phyloP scores from a whole-genome alignment of 2,888 invertebrate species.

The Stenchaetothrips biformis region DNA sequence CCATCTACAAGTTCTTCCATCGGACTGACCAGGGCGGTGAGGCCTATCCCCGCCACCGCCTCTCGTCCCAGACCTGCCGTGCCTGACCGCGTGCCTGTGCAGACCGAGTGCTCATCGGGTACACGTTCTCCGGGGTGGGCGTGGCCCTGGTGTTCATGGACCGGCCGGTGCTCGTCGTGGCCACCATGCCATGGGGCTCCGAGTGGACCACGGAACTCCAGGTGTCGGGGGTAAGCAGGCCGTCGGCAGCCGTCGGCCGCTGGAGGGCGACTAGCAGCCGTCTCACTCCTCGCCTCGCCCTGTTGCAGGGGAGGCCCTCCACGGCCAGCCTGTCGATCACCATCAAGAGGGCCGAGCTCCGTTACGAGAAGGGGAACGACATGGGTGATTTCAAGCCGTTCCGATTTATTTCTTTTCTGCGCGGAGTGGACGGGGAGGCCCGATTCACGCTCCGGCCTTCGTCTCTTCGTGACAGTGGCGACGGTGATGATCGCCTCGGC shows the following conservation, averaged over 20 bases:
- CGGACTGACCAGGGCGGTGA: background rate
- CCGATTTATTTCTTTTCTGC: no score
- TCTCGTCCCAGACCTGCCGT: background rate
- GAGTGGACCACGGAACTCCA: background rate
- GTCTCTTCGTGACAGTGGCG: background rate
- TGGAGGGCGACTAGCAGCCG: background rate
- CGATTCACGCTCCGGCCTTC: no score
- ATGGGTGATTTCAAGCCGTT: background rate
- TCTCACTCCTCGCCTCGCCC: background rate
- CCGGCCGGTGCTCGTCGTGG: background rate
- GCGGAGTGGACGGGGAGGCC: no score
- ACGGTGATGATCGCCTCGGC: background rate
- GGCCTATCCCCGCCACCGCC: background rate
- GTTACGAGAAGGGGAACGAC: background rate
- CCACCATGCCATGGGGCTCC: background rate
- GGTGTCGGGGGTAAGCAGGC: background rate
- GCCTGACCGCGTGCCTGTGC: background rate
- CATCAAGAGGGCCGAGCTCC: background rate
- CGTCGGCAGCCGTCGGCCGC: background rate
- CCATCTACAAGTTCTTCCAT: slow-evolving; percentile 13
- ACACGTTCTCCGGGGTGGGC: background rate
- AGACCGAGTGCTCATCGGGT: background rate
- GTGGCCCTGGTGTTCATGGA: slow-evolving; percentile 9
- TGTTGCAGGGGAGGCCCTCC: background rate
- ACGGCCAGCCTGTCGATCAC: background rate